phyloP scores from a whole-genome alignment of 2,113 vertebrate species.

The Cnemophilus loriae region DNA sequence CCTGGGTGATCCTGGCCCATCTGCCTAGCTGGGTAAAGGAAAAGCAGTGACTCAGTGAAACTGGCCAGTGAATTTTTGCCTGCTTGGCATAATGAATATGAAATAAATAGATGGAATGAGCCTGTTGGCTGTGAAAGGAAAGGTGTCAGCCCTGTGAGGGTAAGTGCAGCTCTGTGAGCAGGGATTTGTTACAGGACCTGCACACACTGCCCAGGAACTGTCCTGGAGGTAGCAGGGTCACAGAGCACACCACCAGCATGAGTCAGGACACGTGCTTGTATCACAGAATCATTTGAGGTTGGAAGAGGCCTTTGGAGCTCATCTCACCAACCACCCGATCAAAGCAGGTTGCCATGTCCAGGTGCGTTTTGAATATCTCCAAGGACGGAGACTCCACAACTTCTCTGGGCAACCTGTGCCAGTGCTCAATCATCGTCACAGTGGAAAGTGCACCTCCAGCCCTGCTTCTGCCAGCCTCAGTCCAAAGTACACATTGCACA shows the following conservation, averaged over 20 bases:
- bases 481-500: not conserved
- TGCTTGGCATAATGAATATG: not conserved
- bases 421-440: not conserved
- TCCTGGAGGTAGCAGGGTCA: not conserved
- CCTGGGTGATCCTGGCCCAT: not conserved
- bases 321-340: not conserved
- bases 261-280: accelerated
- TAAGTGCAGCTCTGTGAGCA: not conserved
- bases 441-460: not conserved
- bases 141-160: accelerated
- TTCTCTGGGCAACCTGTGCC: not conserved
- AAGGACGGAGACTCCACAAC: not conserved
- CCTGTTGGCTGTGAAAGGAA: not conserved
- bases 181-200: not conserved
- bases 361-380: not conserved
- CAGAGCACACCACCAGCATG: not conserved
- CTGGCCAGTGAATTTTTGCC: not conserved
- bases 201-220: not conserved
- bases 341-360: not conserved
- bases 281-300: not conserved
- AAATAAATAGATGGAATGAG: not conserved
- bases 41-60: not conserved
- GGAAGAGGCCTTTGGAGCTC: not conserved
- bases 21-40: not conserved
- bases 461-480: not conserved